Conservation (phyloP, 2,113 vertebrate genomes). For the Coturnix japonica region DNA sequence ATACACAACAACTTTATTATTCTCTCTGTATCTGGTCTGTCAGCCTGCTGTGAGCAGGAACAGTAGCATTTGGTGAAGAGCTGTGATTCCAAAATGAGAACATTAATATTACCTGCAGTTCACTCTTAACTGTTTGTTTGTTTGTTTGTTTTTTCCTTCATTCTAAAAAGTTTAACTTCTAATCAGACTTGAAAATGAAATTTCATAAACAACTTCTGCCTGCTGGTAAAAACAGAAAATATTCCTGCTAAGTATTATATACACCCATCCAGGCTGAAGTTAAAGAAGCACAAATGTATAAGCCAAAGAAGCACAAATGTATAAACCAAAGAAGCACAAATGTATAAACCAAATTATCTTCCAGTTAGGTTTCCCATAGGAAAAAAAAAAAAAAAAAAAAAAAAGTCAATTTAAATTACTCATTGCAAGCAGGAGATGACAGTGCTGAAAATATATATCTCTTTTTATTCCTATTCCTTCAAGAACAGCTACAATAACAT, state of each 20-base stretch:
- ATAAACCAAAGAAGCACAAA: not conserved
- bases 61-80: not conserved
- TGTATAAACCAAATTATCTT: not conserved
- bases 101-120: not conserved
- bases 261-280: not conserved
- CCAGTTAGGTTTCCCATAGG: not conserved
- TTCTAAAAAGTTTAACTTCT: not conserved
- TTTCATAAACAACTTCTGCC: not conserved
- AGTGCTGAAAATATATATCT: not conserved
- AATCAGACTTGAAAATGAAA: not conserved
- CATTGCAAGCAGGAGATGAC: not conserved
- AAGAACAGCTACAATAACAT: not conserved
- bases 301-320: not conserved
- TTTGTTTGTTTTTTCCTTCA: not conserved
- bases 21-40: not conserved
- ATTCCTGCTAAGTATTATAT: not conserved
- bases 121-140: not conserved
- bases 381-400: no score
- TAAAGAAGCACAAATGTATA: not conserved
- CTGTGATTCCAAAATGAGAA: not conserved
- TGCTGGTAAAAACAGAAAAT: not conserved
- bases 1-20: conserved; percentile 26
- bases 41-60: conserved; percentile 10
- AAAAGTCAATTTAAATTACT: not conserved
- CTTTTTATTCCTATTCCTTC: not conserved